Evolutionary conservation across 2,888 invertebrate species (phyloP).

Genomic region (Ectemnius continuus): DNA sequence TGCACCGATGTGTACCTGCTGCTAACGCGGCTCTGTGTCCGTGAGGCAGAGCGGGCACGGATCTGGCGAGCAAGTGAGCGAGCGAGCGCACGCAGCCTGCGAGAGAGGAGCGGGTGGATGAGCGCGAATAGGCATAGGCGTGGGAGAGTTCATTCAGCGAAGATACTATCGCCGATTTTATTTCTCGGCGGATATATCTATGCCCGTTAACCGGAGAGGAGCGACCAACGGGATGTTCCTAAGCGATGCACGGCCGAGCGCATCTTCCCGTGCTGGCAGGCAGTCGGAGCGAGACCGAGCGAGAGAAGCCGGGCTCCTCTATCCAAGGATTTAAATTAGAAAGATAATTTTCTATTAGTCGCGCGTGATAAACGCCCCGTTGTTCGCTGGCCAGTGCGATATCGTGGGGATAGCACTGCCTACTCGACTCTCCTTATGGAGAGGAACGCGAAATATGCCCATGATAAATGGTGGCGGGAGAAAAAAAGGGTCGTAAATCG

Average conservation of each 20-base stretch:
- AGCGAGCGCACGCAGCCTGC: slow-evolving; percentile 36
- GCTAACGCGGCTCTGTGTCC: slow-evolving; percentile 26
- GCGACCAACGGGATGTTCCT: slow-evolving; percentile 65
- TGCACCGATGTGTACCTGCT: too few species aligned
- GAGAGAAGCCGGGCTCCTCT: slow-evolving; percentile 3
- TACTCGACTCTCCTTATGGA: too few species aligned
- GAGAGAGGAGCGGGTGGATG: slow-evolving; percentile 61
- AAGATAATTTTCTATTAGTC: slow-evolving; percentile 65
- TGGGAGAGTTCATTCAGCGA: slow-evolving; percentile 78
- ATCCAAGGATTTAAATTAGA: slow-evolving; percentile 58
- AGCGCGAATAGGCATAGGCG: slow-evolving; percentile 74
- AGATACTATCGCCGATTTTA: slow-evolving; percentile 78
- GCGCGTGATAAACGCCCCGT: slow-evolving; percentile 61
- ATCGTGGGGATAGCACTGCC: slow-evolving; percentile 2
- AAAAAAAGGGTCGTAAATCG: too few species aligned
- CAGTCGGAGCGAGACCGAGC: too few species aligned
- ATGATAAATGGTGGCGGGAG: slow-evolving; percentile 11
- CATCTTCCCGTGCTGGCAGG: neutral
- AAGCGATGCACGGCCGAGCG: slow-evolving; percentile 39
- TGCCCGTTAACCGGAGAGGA: slow-evolving; percentile 70
- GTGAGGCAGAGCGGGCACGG: slow-evolving; percentile 10
- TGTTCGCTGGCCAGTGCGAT: slow-evolving; percentile 42
- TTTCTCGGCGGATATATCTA: slow-evolving; percentile 74
- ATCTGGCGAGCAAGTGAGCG: neutral
- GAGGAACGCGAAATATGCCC: neutral